phyloP scores from a whole-genome alignment of 2,888 invertebrate genomes.

The Ecdyonurus torrentis region DNA sequence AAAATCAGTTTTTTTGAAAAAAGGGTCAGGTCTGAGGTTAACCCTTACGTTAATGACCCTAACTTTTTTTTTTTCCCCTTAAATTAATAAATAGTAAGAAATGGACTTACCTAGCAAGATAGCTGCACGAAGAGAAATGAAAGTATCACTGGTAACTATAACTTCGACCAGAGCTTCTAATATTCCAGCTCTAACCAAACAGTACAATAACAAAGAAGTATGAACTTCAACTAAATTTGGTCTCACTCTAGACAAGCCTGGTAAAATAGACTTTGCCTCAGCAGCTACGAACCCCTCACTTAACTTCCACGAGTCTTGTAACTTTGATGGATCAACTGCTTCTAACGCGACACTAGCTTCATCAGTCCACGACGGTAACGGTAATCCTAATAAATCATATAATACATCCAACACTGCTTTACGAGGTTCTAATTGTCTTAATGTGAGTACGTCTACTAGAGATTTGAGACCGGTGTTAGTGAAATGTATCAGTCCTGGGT shows the following conservation, averaged over 20 bases:
- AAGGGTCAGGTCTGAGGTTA: too few species aligned
- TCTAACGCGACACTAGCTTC: constrained; percentile 77
- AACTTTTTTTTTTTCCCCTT: too few species aligned
- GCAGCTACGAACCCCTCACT: constrained; percentile 90
- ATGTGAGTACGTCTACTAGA: constrained; percentile 61
- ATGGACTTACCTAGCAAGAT: constrained; percentile 50
- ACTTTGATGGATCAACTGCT: constrained; percentile 66
- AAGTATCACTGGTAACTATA: constrained; percentile 72
- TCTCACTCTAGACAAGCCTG: constrained; percentile 65
- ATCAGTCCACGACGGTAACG: constrained; percentile 83
- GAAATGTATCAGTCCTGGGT: constrained; percentile 80
- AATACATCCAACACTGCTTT: constrained; percentile 83
- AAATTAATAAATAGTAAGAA: background rate
- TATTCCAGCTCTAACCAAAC: constrained; percentile 72
- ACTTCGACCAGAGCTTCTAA: constrained; percentile 83
- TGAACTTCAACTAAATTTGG: constrained; percentile 87
- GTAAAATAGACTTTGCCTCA: constrained; percentile 72
- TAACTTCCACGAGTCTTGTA: constrained; percentile 68
- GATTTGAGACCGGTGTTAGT: constrained; percentile 52
- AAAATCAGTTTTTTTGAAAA: too few species aligned
- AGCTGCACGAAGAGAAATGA: constrained; percentile 81
- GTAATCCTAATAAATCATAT: constrained; percentile 75
- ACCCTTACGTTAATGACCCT: too few species aligned
- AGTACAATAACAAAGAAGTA: constrained; percentile 70
- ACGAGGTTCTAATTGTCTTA: constrained; percentile 81